A percentile compares a stretch with the other conserved stretches of the same genome.
Conservation (phyloP, 2,888 invertebrate genomes). For the Amphiduros pacificus region DNA sequence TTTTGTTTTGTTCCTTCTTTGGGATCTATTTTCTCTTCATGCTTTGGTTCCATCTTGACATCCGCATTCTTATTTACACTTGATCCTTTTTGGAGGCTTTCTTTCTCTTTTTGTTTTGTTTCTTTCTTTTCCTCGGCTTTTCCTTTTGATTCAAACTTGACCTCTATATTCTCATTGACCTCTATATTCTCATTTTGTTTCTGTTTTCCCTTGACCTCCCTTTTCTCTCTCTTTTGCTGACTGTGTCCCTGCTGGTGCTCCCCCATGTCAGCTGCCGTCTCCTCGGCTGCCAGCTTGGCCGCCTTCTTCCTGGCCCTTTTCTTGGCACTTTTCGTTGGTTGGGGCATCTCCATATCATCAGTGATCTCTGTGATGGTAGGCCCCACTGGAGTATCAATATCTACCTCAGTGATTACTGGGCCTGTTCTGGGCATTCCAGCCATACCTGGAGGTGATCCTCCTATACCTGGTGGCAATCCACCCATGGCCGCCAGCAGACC, state of each 20-base stretch:
- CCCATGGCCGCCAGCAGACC: too few relatives aligned
- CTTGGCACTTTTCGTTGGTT: neutral
- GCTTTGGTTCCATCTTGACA: neutral
- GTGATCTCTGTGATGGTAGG: conserved; percentile 7
- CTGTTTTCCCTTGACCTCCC: neutral
- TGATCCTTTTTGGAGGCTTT: neutral
- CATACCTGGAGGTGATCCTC: too few relatives aligned
- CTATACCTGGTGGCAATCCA: too few relatives aligned
- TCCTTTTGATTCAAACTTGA: neutral
- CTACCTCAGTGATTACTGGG: conserved; percentile 1
- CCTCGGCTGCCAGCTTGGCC: too few relatives aligned
- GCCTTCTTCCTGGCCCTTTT: too few relatives aligned
- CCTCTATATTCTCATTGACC: too few relatives aligned
- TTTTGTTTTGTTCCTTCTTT: neutral
- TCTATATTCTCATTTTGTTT: neutral
- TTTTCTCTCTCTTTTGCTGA: neutral
- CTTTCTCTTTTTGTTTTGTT: neutral
- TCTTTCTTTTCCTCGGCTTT: neutral
- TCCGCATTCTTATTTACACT: neutral
- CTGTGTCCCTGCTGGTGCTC: too few relatives aligned
- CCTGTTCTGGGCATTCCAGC: neutral
- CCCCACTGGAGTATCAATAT: neutral
- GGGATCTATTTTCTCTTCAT: neutral
- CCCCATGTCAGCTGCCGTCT: too few relatives aligned
- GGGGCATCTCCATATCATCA: conserved; percentile 2